phyloP scores from a whole-genome alignment of 1,140 invertebrate genomes.

The Mactra quadrangularis region DNA sequence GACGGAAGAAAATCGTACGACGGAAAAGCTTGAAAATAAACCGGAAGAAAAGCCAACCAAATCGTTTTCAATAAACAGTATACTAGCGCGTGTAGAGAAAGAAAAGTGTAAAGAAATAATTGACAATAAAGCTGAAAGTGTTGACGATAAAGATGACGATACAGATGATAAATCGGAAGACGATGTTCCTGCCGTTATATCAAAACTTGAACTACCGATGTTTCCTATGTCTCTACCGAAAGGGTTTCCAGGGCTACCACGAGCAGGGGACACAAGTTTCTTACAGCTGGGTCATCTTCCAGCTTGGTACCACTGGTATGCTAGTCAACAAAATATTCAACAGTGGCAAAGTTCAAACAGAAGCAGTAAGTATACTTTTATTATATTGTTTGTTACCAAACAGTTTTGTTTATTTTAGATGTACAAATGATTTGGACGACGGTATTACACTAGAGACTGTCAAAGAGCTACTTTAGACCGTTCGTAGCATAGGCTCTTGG shows the following conservation, averaged over 20 bases:
- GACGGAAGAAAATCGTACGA: not conserved
- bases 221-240: slow-evolving; percentile 2
- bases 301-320: slow-evolving; percentile 61
- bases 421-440: not conserved
- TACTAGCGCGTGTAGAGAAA: slow-evolving; percentile 42
- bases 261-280: slow-evolving; percentile 23
- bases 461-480: too few species aligned
- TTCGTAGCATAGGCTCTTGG: too few species aligned
- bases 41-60: slow-evolving; percentile 34
- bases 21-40: not conserved
- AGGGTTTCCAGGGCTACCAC: slow-evolving; percentile 28
- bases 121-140: not conserved
- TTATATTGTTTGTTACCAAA: not conserved
- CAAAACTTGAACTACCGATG: slow-evolving; percentile 48
- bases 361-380: slow-evolving; percentile 38
- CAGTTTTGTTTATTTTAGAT: not conserved
- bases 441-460: too few species aligned
- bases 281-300: slow-evolving; percentile 49
- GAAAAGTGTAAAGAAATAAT: slow-evolving; percentile 10
- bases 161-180: not conserved
- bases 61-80: slow-evolving; percentile 62
- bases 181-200: slow-evolving; percentile 51
- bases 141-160: not conserved
- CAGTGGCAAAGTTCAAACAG: slow-evolving; percentile 43
- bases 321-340: slow-evolving; percentile 58